Percentiles rank a stretch among this genome's conserved stretches.
Conservation (phyloP, 2,888 invertebrate genomes). For the Branchinecta sandiegonensis region DNA sequence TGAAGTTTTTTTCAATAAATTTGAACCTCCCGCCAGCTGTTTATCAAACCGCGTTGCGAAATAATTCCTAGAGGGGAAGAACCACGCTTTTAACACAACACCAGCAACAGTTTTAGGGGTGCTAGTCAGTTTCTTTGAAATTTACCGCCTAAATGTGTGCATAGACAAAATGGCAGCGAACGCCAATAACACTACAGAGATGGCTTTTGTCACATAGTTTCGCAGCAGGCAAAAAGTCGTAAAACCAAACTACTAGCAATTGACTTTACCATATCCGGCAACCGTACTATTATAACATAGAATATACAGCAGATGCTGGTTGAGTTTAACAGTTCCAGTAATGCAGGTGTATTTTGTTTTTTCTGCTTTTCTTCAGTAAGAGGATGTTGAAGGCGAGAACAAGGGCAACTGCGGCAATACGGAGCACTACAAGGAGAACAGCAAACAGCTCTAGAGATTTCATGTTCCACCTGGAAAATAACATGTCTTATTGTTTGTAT, state of each 20-base stretch:
- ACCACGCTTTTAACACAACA: conserved; percentile 23
- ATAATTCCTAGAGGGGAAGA: conserved; percentile 24
- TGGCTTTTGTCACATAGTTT: conserved; percentile 25
- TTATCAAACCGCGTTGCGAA: conserved; percentile 18
- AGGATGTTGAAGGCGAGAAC: conserved; percentile 22
- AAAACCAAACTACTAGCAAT: conserved; percentile 22
- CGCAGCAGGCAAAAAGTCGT: conserved; percentile 25
- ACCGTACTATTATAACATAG: conserved; percentile 24
- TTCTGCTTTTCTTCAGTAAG: conserved; percentile 11
- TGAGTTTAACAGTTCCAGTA: conserved; percentile 20
- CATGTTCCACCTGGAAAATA: too few species aligned
- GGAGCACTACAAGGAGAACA: conserved; percentile 20
- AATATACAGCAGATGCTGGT: conserved; percentile 23
- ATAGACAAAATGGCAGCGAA: conserved; percentile 20
- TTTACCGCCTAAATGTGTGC: neutral
- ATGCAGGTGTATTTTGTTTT: conserved; percentile 22
- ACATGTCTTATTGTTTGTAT: too few species aligned
- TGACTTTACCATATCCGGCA: conserved; percentile 24
- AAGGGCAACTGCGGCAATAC: conserved; percentile 19
- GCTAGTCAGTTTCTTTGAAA: neutral
- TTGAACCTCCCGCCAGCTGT: neutral
- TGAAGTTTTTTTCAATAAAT: neutral
- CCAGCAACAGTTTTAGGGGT: conserved; percentile 14
- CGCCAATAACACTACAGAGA: conserved; percentile 24
- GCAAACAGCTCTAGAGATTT: too few species aligned